Conservation (phyloP, 2,888 invertebrate genomes). For the Mechanitis mazaeus region DNA sequence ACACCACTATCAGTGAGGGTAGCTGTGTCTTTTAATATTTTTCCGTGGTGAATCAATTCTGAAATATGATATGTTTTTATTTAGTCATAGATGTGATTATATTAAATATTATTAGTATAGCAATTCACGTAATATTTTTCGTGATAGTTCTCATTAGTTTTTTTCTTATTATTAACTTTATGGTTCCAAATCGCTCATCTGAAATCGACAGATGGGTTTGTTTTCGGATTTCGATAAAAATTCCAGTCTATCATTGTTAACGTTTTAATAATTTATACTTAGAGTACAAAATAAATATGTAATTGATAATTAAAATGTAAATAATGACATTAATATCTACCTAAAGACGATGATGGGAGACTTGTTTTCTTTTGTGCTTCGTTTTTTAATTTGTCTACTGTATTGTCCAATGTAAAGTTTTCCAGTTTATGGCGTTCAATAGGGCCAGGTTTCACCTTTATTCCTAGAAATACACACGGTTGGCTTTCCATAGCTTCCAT, state of each 20-base stretch:
- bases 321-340: conserved; percentile 43
- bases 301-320: too few species aligned
- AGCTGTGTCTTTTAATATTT: conserved; percentile 78
- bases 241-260: too few species aligned
- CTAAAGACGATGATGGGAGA: conserved; percentile 74
- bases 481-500: conserved; percentile 47
- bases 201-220: too few species aligned
- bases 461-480: conserved; percentile 60
- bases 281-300: too few species aligned
- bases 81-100: not conserved
- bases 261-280: too few species aligned
- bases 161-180: too few species aligned
- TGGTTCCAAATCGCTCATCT: too few species aligned
- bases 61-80: conserved; percentile 13
- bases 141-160: too few species aligned
- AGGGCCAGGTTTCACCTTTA: conserved; percentile 68
- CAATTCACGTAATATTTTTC: too few species aligned
- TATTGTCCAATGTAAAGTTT: conserved; percentile 78
- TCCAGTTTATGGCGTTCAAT: conserved; percentile 70
- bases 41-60: conserved; percentile 85
- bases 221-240: too few species aligned
- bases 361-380: conserved; percentile 77
- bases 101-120: too few species aligned
- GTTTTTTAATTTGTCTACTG: conserved; percentile 76
- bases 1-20: conserved; percentile 80